Evolutionary conservation across 2,888 invertebrate genomes (phyloP), one percentile per base, ranked within the genome.

Genomic region (Desoria tigrina): DNA sequence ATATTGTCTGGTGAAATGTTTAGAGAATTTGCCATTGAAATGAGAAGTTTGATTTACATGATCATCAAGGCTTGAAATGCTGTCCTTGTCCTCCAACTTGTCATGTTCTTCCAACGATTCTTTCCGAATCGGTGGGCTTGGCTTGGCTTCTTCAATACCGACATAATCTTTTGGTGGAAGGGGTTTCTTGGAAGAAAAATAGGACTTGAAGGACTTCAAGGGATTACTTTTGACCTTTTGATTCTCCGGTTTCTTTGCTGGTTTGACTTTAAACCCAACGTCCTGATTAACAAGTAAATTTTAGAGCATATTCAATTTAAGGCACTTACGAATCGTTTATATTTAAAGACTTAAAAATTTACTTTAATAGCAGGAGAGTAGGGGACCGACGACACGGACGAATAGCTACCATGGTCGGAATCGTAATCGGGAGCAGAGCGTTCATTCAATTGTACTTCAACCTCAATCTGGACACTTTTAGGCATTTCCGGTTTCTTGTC

Each of bases 291-390:
- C 7, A 21, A 51, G n/a, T 3, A 27, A 6, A 28, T 7, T 11
- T 32, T 11, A 32, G 32, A n/a, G n/a, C n/a, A 53, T 9, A 24
- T 18, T 53, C 26, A 53, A 21, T 11, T n/a, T 11, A 49, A 11
- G 21, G 18, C 49, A 49, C 21, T 53, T 53, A 23, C 53, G 9
- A 9, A n/a, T 11, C 18, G n/a, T 21, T 49, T 18, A 7, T 49
- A 39, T 49, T 14, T 11, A 7, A 49, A 18, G 18, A 51, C 26
- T 14, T 55, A 32, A 3, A 11, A 32, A 11, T 11, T 11, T 37
- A 57, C 57, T 42, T 65, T 65, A n/a, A 60, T 65, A 1, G 28
- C 55, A 7, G 64, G 64, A 7, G 64, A 65, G 23, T 49, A 37
- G 4, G 64, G 64, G 16, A 45, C 45, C 3, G 37, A 39, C 4